Evolutionary conservation across 2,888 invertebrate genomes (phyloP), one percentile per base, ranked within the genome.

Genomic region (Euzetes globulus): DNA sequence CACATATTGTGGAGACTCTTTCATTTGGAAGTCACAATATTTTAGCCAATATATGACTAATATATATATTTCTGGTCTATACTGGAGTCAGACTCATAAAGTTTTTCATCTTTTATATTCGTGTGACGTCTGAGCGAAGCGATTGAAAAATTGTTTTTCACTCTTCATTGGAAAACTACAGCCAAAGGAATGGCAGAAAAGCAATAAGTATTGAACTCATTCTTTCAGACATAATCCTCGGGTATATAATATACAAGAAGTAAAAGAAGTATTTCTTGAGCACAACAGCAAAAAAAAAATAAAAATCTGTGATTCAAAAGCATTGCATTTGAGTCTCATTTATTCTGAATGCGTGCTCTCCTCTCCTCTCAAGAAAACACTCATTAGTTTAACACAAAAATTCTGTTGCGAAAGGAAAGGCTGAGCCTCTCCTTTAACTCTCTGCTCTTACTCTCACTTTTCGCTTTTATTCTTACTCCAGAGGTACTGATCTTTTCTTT

Each of bases 121-220:
- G 1, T 22, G 63, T 37, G 33, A 60, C 29, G 29, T 60, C n/a
- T 27, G 27, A 63, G 33, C 33, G 9, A 9, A 63, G 37, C 37
- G 37, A 17, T 63, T 63, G 63, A 63, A 63, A 63, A 63, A 63
- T 63, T n/a, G 63, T 63, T 63, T 55, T 55, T 60, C 9, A 33
- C 37, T 63, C 63, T 63, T 63, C 37, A 63, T 63, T 63, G 27
- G 55, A 25, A 25, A 22, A 55, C 25, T 2, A 25, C 13, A 22
- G 55, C 33, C 33, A 33, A 6, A 33, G 33, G 33, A 33, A 33
- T 33, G 33, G 9, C 33, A 33, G 33, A 33, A 25, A 55, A 55
- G 25, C 55, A 55, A 22, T 52, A 52, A n/a, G 52, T 19, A 55
- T 55, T 55, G 55, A 55, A 55, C 37, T 27, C 63, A 63, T 37